A percentile compares a stretch with the other conserved stretches of the same genome.
Evolutionary conservation across 2,797 vertebrate species (phyloP).

Genomic region (Menidia menidia): DNA sequence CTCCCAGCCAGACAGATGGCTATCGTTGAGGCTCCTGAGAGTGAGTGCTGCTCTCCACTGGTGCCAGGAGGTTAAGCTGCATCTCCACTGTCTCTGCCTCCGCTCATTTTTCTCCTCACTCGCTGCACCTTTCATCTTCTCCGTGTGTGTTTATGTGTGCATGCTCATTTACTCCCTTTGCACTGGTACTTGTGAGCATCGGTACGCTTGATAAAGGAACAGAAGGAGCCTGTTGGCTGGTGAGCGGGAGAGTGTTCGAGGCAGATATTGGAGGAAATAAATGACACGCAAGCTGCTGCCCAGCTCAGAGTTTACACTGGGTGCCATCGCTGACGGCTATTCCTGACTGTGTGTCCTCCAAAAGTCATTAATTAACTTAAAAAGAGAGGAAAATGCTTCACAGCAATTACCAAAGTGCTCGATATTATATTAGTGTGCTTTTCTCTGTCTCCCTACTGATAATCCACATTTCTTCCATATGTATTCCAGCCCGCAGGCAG

Average conservation of each 20-base stretch:
- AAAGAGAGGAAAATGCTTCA: slow-evolving; percentile 18
- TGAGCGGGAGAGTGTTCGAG: slow-evolving; percentile 69
- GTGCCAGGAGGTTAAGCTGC: slow-evolving; percentile 76
- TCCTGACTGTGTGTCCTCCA: slow-evolving; percentile 56
- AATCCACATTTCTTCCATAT: slow-evolving; percentile 39
- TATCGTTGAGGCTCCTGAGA: slow-evolving; percentile 70
- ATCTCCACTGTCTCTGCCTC: slow-evolving; percentile 68
- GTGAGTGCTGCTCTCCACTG: slow-evolving; percentile 68
- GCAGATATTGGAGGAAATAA: slow-evolving; percentile 77
- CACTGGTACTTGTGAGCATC: slow-evolving; percentile 65
- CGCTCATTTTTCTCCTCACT: slow-evolving; percentile 61
- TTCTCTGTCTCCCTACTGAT: slow-evolving; percentile 12
- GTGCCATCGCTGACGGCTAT: slow-evolving; percentile 63
- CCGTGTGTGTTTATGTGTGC: slow-evolving; percentile 37
- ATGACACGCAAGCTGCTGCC: slow-evolving; percentile 64
- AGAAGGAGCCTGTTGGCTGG: slow-evolving; percentile 77
- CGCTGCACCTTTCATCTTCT: slow-evolving; percentile 66
- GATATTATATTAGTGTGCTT: slow-evolving; percentile 15
- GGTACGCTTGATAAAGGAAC: slow-evolving; percentile 73
- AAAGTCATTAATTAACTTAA: slow-evolving; percentile 64
- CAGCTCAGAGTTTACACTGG: slow-evolving; percentile 65
- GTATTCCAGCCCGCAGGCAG: slow-evolving; percentile 45
- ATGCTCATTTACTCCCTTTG: slow-evolving; percentile 60
- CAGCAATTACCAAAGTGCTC: slow-evolving; percentile 25
- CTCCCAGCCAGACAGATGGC: slow-evolving; percentile 74